Conservation (phyloP, 1,140 invertebrate species). For the Ladona fulva region DNA sequence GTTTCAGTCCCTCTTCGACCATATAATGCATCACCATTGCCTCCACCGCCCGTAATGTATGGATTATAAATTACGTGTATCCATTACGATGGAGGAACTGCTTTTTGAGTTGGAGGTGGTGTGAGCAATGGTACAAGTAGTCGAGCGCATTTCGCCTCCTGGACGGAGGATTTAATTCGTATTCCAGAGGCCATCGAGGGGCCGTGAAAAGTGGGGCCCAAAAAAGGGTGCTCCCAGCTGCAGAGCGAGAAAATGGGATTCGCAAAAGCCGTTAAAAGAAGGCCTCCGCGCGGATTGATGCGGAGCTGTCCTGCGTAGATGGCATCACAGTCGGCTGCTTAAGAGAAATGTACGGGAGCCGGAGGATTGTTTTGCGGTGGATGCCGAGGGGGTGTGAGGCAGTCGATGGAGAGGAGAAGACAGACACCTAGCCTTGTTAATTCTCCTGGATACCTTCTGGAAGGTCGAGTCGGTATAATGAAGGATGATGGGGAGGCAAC, state of each 20-base stretch:
- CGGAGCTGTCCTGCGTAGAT: too few relatives aligned
- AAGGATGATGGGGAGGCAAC: neutral
- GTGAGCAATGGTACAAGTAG: neutral
- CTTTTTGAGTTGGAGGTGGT: neutral
- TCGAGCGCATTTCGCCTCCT: too few relatives aligned
- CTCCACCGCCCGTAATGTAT: neutral
- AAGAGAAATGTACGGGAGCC: too few relatives aligned
- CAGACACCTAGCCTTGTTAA: neutral
- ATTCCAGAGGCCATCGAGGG: too few relatives aligned
- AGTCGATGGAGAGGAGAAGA: neutral
- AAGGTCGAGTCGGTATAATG: conserved; percentile 9
- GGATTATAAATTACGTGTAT: conserved; percentile 9
- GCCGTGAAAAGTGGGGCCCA: too few relatives aligned
- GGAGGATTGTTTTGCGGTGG: too few relatives aligned
- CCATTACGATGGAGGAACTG: neutral
- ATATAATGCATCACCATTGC: neutral
- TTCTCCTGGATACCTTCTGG: neutral
- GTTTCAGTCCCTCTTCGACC: neutral
- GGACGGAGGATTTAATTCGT: too few relatives aligned
- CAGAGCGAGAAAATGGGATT: neutral
- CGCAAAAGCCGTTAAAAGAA: neutral
- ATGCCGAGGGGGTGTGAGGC: neutral
- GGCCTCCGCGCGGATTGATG: neutral
- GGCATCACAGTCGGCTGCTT: too few relatives aligned
- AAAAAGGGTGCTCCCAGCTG: neutral